Evolutionary conservation across 1,140 invertebrate species (phyloP), one percentile per base, ranked within the genome.

Genomic region (Cydia amplana): DNA sequence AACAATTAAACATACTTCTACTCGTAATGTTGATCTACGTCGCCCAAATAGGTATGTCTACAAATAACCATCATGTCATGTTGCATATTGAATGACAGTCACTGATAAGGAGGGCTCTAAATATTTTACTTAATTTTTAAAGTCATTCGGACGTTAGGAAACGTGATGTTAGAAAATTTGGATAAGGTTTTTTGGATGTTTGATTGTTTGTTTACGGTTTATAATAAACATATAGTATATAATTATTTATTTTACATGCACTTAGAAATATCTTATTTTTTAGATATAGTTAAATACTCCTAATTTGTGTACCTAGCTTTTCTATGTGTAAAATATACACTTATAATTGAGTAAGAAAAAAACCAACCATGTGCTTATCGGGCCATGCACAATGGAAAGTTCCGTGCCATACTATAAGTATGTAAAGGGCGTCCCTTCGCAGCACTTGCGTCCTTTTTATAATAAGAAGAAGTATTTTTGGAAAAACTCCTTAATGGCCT

Each of bases 111-210:
- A 18, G 32, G 78, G 63, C 75, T 83, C 83, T 79, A 90, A 87
- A 90, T 90, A 88, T 85, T 90, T 89, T 77, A 82, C 83, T 85
- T 91, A 91, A 91, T 91, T 87, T 85, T 88, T 79, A 85, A 89
- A 90, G 49, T 77, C 86, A 85, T 91, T 89, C 80, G 64, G 75
- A 36, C 16, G 28, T 70, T 70, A 43, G n/a, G 32, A 16, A 67
- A 6, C n/a, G n/a, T 18, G n/a, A 36, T 12, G 28, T 36, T 46
- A 23, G n/a, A 40, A 70, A 70, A 70, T 2, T 40, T 36, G 65
- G 65, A 73, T 73, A 51, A 46, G 40, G 25, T 43, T 51, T 40
- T 51, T 60, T 60, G 20, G 7, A 9, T 18, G 51, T 55, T 16
- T 49, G 16, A 16, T 49, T 18, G 51, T 55, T 16, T 49, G 16